Percentiles rank a stretch among this genome's conserved stretches.
These are phyloP conservation scores for Temnothorax rugatulus DNA, from an alignment of 2,888 invertebrate genomes.

Conservation along the genomic window DNA sequence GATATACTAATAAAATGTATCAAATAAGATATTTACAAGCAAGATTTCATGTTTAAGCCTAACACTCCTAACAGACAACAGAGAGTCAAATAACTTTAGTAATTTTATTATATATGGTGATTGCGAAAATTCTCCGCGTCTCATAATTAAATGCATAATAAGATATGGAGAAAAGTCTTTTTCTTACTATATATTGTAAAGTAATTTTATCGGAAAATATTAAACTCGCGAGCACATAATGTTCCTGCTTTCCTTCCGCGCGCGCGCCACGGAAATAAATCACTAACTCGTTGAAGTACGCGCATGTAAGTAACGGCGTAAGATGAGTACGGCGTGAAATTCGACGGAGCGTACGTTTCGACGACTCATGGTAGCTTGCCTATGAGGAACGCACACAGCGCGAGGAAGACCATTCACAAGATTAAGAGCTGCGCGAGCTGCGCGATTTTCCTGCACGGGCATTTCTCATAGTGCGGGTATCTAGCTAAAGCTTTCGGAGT, in stretches of 20 bases:
- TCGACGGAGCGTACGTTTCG: conserved; percentile 33
- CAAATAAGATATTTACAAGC: background rate
- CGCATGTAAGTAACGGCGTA: conserved; percentile 47
- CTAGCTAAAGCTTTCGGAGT: conserved; percentile 11
- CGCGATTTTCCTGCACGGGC: conserved; percentile 25
- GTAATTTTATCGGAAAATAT: conserved; percentile 10
- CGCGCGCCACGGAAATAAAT: conserved; percentile 44
- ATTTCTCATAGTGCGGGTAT: conserved; percentile 28
- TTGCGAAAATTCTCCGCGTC: background rate
- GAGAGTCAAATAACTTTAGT: background rate
- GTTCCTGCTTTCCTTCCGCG: background rate
- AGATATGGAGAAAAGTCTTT: background rate
- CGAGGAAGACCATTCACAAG: conserved; percentile 26
- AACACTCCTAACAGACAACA: background rate
- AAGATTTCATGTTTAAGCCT: background rate
- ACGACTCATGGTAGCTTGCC: background rate
- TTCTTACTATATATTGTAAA: background rate
- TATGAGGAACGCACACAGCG: conserved; percentile 26
- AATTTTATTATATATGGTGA: background rate
- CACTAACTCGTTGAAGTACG: conserved; percentile 36
- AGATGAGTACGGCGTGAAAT: conserved; percentile 53
- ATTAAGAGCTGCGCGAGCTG: conserved; percentile 18
- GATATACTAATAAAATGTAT: background rate
- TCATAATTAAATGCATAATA: background rate
- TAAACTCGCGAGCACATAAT: background rate